Conservation (phyloP, 2,888 invertebrate species). For the Furcula furcula region DNA sequence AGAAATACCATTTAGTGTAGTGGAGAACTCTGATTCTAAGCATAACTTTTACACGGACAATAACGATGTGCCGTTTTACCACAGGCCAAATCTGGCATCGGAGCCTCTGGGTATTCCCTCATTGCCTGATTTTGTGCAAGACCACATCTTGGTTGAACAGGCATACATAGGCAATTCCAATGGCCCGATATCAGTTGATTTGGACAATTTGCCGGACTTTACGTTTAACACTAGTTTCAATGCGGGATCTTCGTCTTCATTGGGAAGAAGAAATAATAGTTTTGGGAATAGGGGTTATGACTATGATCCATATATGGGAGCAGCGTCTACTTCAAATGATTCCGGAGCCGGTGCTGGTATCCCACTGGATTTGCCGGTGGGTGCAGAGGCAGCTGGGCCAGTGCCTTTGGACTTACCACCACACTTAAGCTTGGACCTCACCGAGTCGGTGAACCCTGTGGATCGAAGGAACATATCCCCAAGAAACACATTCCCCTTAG, state of each 20-base stretch:
- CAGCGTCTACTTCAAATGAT: conserved; percentile 53
- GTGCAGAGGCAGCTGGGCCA: conserved; percentile 59
- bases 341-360: conserved; percentile 49
- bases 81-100: conserved; percentile 67
- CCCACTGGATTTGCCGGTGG: conserved; percentile 62
- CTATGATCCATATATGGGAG: conserved; percentile 61
- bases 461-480: conserved; percentile 71
- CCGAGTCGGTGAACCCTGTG: conserved; percentile 71
- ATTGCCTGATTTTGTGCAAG: conserved; percentile 94
- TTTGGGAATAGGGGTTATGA: conserved; percentile 59
- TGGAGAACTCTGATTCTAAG: conserved; percentile 74
- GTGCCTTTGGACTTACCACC: conserved; percentile 60
- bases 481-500: conserved; percentile 67
- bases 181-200: conserved; percentile 78
- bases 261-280: conserved; percentile 59
- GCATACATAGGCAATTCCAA: conserved; percentile 82
- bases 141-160: conserved; percentile 92
- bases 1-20: conserved; percentile 73
- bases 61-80: conserved; percentile 64
- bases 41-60: conserved; percentile 71
- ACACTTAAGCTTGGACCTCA: conserved; percentile 69
- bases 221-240: conserved; percentile 80
- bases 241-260: conserved; percentile 61
- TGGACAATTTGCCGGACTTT: conserved; percentile 86
- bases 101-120: conserved; percentile 83